Conservation (phyloP, 2,797 vertebrate genomes). For the Schizopygopsis malacanthus region DNA sequence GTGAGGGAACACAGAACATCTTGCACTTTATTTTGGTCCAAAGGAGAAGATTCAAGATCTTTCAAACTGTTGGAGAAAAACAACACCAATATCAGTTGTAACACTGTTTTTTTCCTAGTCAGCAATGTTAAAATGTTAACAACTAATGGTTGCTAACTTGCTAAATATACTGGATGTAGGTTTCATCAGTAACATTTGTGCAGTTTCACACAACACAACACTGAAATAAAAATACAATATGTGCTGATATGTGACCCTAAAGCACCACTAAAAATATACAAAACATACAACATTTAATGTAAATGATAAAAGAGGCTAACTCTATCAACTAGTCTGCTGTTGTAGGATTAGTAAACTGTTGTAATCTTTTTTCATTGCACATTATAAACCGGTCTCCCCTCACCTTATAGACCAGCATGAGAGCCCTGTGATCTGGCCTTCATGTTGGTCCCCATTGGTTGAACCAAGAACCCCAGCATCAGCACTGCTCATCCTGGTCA, state of each 20-base stretch:
- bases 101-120: not conserved
- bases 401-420: slow-evolving; percentile 89
- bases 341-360: not conserved
- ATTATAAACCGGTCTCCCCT: slow-evolving; percentile 47
- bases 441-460: slow-evolving; percentile 29
- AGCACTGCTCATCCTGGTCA: slow-evolving; percentile 58
- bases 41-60: slow-evolving; percentile 77
- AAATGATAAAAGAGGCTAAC: not conserved
- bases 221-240: not conserved
- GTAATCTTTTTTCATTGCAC: not conserved
- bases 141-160: not conserved
- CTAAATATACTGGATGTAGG: not conserved
- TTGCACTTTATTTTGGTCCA: slow-evolving; percentile 83
- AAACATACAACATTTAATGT: not conserved
- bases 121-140: not conserved
- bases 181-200: slow-evolving; percentile 5
- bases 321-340: not conserved
- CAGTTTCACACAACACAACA: not conserved
- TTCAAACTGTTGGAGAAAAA: slow-evolving; percentile 78
- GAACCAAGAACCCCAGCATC: slow-evolving; percentile 52
- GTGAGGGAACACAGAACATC: slow-evolving; percentile 76
- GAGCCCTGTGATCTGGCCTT: slow-evolving; percentile 44
- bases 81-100: slow-evolving; percentile 26
- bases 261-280: not conserved
- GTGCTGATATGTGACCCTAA: not conserved